Evolutionary conservation across 2,888 invertebrate species (phyloP).

Genomic region (Allacma fusca): DNA sequence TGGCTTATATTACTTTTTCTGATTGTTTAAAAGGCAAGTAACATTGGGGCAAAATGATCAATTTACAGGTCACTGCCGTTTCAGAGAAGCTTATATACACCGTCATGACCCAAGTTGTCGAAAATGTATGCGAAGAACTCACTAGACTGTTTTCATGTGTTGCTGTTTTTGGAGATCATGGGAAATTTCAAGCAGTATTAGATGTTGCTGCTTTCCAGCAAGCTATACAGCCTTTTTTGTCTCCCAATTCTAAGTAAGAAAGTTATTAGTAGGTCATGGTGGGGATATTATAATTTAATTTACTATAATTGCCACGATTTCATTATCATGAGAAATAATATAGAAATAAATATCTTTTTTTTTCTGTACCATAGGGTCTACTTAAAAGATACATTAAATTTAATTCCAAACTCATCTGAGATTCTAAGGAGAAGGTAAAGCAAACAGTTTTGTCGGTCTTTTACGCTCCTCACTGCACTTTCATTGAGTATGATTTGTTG

Average conservation of each 20-base stretch:
- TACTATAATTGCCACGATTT: neutral
- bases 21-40: no score
- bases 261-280: constrained; percentile 5
- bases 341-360: no score
- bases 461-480: no score
- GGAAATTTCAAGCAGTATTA: constrained; percentile 80
- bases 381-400: constrained; percentile 81
- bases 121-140: constrained; percentile 91
- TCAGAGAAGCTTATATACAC: constrained; percentile 76
- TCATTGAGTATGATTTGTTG: no score
- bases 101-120: constrained; percentile 76
- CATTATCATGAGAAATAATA: constrained; percentile 17
- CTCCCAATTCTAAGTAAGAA: constrained; percentile 72
- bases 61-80: constrained; percentile 76
- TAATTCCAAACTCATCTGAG: constrained; percentile 74
- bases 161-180: constrained; percentile 72
- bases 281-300: neutral
- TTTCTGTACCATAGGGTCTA: constrained; percentile 18
- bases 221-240: constrained; percentile 72
- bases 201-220: constrained; percentile 77
- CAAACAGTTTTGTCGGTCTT: constrained; percentile 35
- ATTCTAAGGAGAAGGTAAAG: constrained; percentile 68
- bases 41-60: neutral
- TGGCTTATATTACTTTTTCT: no score
- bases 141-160: constrained; percentile 85